Evolutionary conservation across 2,888 invertebrate genomes (phyloP), one percentile per base, ranked within the genome.

Genomic region (Dysmachus trigonus): DNA sequence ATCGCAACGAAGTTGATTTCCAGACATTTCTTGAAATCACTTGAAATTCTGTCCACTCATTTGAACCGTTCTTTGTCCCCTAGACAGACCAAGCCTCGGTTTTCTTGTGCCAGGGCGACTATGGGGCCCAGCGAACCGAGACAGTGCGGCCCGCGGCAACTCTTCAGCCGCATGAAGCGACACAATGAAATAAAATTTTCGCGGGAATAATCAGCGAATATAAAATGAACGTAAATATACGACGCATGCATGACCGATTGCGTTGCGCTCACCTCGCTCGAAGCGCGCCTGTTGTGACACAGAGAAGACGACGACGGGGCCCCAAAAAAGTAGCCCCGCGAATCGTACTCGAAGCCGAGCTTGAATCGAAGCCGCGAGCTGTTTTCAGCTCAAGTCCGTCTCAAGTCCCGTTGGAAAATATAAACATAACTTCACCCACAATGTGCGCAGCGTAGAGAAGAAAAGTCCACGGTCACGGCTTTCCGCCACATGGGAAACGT

Each of bases 151-250:
- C 82, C 82, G 18, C 79, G 71, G 35, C 83, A 71, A 82, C 15
- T 38, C 33, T 35, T 18, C 71, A 18, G 71, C 27, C n/a, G 38
- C 53, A n/a, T n/a, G 8, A 72, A 83, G 41, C 71, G 72, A 83
- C 83, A 62, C 62, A 72, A 83, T 72, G 72, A 71, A 82, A 33
- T 71, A 27, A 83, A 62, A 83, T 83, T 83, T 83, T 83, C 83
- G 83, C 83, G 83, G 83, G 83, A 83, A 83, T 83, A 83, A 83
- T 83, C 71, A 41, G 53, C 41, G 83, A 83, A 72, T 38, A 38
- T 72, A 83, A 72, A 71, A 38, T 38, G 35, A 83, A 72, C 83
- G 83, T 83, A 83, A 83, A 83, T 72, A 83, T n/a, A 83, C 71
- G 72, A 41, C 72, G 72, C 72, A 83, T 72, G 83, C 83, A 83